Conservation (phyloP, 1,140 invertebrate species). For the Lordiphosa stackelbergi region DNA sequence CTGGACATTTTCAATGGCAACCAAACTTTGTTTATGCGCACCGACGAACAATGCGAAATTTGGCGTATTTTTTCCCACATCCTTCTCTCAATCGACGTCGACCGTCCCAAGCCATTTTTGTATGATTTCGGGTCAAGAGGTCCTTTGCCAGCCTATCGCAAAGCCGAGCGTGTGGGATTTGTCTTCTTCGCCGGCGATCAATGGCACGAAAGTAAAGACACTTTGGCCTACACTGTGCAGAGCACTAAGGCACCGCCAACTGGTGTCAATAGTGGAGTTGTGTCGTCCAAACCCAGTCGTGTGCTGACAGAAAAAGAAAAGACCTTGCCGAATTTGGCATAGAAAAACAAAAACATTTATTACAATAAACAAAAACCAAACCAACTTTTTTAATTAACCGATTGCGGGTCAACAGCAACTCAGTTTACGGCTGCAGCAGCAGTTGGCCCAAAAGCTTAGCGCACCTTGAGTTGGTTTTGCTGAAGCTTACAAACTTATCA, state of each 20-base stretch:
- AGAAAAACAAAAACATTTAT: constrained; percentile 18
- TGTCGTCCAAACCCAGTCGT: constrained; percentile 18
- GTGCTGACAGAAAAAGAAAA: neutral
- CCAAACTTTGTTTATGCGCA: constrained; percentile 57
- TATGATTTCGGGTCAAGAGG: constrained; percentile 53
- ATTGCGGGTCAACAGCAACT: constrained; percentile 10
- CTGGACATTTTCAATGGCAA: constrained; percentile 46
- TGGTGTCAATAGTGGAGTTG: constrained; percentile 11
- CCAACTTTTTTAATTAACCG: constrained; percentile 71
- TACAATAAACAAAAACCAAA: constrained; percentile 18
- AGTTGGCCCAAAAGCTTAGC: constrained; percentile 14
- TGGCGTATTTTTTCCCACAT: constrained; percentile 61
- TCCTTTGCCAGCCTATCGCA: constrained; percentile 39
- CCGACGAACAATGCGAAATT: constrained; percentile 59
- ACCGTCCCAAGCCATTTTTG: constrained; percentile 36
- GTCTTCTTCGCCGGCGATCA: constrained; percentile 42
- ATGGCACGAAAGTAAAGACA: constrained; percentile 39
- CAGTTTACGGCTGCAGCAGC: constrained; percentile 15
- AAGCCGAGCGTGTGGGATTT: constrained; percentile 41
- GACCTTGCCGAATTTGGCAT: neutral
- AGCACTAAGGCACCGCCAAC: constrained; percentile 7
- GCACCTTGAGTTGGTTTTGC: constrained; percentile 29
- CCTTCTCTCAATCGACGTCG: constrained; percentile 30
- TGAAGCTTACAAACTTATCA: constrained; percentile 21
- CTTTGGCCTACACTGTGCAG: constrained; percentile 6